A percentile compares a stretch with the other conserved stretches of the same genome.
These are phyloP conservation scores for Neofelis nebulosa DNA, from an alignment of 2,113 vertebrate species.

Conservation along the genomic window DNA sequence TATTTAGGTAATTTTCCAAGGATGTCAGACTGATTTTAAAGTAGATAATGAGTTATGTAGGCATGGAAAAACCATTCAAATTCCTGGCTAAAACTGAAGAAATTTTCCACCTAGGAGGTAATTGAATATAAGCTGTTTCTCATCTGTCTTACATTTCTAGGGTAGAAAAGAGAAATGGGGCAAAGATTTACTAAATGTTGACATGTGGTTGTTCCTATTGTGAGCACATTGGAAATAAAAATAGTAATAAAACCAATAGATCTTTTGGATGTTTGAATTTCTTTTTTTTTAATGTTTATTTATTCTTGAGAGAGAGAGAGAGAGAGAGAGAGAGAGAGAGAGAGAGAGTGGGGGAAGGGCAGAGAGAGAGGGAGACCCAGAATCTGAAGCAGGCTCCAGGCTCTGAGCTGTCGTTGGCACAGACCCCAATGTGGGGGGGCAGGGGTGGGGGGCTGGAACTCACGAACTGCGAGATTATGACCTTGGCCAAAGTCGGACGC, in stretches of 20 bases:
- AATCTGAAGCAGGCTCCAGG: no score
- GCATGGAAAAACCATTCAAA: not conserved
- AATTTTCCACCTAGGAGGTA: not conserved
- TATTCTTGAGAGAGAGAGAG: no score
- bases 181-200: not conserved
- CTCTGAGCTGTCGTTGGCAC: no score
- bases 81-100: not conserved
- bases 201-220: not conserved
- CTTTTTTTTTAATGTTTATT: not conserved
- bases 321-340: no score
- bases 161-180: not conserved
- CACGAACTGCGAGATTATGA: no score
- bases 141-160: not conserved
- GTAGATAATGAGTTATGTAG: not conserved
- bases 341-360: no score
- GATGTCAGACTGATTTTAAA: conserved; percentile 36
- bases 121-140: not conserved
- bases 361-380: no score
- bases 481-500: no score
- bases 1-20: conserved; percentile 26
- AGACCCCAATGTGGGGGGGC: no score
- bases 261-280: conserved; percentile 33
- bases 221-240: not conserved
- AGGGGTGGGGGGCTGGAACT: no score
- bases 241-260: conserved; percentile 4